phyloP scores from a whole-genome alignment of 2,797 vertebrate species.

The Otolemur crassicaudatus region DNA sequence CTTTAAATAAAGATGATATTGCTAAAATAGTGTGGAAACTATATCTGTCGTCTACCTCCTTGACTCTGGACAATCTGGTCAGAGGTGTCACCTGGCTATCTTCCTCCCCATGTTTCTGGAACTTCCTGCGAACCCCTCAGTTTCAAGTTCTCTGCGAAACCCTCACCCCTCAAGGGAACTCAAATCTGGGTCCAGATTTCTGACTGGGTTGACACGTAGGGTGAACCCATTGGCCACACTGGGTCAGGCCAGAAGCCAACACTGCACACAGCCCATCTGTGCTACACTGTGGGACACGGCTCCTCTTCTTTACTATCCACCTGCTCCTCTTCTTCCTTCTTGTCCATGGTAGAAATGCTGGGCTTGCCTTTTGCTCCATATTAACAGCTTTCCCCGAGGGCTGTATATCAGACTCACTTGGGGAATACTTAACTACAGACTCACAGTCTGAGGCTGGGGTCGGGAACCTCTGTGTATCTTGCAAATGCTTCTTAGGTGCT shows the following conservation, averaged over 20 bases:
- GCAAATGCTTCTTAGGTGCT: not conserved
- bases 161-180: not conserved
- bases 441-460: not conserved
- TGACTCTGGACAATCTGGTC: not conserved
- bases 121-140: not conserved
- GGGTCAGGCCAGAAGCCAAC: not conserved
- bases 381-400: too few relatives aligned
- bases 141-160: not conserved
- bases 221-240: not conserved
- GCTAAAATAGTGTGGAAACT: not conserved
- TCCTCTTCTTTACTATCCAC: not conserved
- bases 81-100: not conserved
- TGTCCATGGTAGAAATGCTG: not conserved
- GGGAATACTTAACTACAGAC: not conserved
- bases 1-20: conserved; percentile 19
- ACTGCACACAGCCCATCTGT: not conserved
- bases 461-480: not conserved
- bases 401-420: not conserved
- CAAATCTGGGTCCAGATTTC: not conserved
- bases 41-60: not conserved
- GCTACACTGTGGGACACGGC: not conserved
- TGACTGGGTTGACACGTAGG: not conserved
- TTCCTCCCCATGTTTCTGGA: not conserved
- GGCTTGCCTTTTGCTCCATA: not conserved
- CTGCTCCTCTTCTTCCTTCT: not conserved